Base-by-base conservation (phyloP, 2,888 invertebrate genomes). In the Lasius fuliginosus region DNA sequence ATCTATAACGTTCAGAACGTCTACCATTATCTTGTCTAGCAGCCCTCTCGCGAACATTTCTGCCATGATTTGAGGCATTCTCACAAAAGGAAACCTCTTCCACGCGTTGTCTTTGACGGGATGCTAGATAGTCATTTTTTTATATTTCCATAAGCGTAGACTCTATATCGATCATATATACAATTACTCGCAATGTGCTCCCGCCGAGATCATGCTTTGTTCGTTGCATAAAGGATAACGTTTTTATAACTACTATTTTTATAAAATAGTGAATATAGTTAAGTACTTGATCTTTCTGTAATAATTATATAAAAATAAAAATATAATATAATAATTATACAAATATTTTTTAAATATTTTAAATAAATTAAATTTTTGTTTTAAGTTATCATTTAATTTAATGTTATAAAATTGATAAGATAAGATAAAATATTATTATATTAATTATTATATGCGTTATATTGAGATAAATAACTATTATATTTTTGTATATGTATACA, bases 1-100 rank as follows among this genome's bases (percentile, higher is more conserved):
- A 12, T 89, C 88, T 53, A 90, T 58, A 69, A 85, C 73, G 62
- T 91, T 85, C 65, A 92, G 87, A 12, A 91, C 92, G 82, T 92
- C 89, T 40, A 88, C 30, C 84, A 92, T 90, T 71, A 93, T 91
- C 69, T 89, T 87, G 76, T 91, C 89, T 30, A 93, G 83, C 64
- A 93, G 85, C 65, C 89, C 89, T 85, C 88, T 90, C 15, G 89
- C 92, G 53, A 93, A 91, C 58, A 86, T 84, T 81, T 92, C 87
- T 56, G 92, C 85, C 90, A 90, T 90, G 46, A 88, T 86, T 85
- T 89, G 75, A 77, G 87, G 77, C 90, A 86, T 90, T 86, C 33
- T 90, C 87, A 75, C 69, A 71, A 71, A 77, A 58, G 58, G 18
- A 42, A 79, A 68, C 58, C 79, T 81, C 60, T 81, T 73, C 5